A percentile compares a stretch with the other conserved stretches of the same genome.
These are phyloP conservation scores for Poeciliopsis gracilis DNA, from an alignment of 2,797 vertebrate species.

Conservation along the genomic window DNA sequence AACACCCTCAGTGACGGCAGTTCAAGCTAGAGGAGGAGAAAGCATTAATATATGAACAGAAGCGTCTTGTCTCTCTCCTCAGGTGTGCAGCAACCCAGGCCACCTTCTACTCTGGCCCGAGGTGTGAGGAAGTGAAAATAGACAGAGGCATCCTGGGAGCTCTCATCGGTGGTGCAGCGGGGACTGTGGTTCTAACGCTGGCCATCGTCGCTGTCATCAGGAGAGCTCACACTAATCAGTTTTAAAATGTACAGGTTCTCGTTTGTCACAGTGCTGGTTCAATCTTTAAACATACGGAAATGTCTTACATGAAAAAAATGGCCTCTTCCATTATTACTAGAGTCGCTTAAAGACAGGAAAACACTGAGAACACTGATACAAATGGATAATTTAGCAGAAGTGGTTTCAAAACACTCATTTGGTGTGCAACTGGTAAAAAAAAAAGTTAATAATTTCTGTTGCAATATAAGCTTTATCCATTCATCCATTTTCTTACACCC, in stretches of 20 bases:
- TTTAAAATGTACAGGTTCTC: neutral
- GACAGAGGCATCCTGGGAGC: constrained; percentile 78
- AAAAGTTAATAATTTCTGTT: neutral
- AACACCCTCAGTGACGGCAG: neutral
- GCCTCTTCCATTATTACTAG: neutral
- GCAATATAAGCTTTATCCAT: neutral
- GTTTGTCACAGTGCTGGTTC: neutral
- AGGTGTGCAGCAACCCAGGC: constrained; percentile 84
- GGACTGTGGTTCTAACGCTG: constrained; percentile 74
- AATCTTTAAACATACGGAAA: neutral
- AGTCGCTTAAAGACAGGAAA: neutral
- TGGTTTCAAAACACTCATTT: neutral
- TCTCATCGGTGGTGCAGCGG: constrained; percentile 74
- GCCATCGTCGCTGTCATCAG: constrained; percentile 72
- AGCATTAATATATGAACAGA: neutral
- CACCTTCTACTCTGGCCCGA: constrained; percentile 82
- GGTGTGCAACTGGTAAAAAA: neutral
- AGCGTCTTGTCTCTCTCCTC: constrained; percentile 4
- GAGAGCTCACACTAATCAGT: constrained; percentile 45
- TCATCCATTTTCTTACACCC: too few relatives aligned
- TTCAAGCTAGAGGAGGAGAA: neutral
- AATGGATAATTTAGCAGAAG: neutral
- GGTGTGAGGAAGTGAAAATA: constrained; percentile 80
- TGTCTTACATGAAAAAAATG: neutral
- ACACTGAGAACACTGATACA: neutral